Percentiles rank a stretch among this genome's conserved stretches.
phyloP scores from a whole-genome alignment of 2,113 vertebrate species.

The Galeopterus variegatus region DNA sequence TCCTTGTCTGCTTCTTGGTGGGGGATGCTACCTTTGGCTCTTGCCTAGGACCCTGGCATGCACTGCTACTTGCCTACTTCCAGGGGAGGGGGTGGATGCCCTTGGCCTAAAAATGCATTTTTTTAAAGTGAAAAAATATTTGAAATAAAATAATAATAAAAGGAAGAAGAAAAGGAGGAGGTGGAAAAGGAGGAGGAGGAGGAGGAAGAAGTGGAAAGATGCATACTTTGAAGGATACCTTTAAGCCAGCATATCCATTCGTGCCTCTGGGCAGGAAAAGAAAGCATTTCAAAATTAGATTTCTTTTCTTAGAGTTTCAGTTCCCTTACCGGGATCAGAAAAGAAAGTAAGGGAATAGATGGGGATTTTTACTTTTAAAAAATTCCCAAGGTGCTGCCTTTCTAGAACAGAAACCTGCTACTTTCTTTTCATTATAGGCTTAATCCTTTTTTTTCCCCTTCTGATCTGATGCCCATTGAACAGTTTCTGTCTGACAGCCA shows the following conservation, averaged over 20 bases:
- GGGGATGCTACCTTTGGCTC: no score
- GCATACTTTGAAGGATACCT: neutral
- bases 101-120: no score
- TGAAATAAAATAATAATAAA: neutral
- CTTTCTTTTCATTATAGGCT: neutral
- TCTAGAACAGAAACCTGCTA: neutral
- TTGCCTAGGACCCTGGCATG: no score
- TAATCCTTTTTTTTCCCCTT: no score
- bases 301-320: neutral
- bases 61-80: no score
- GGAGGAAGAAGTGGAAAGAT: neutral
- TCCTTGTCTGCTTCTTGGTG: no score
- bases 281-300: constrained; percentile 30
- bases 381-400: neutral
- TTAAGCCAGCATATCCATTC: neutral
- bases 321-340: neutral
- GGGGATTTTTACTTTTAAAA: accelerated
- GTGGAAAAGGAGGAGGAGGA: neutral
- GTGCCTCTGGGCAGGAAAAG: neutral
- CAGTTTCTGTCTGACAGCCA: neutral
- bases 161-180: neutral
- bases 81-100: no score
- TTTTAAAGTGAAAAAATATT: neutral
- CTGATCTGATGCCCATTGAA: accelerated
- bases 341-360: neutral